Conservation (phyloP, 2,113 vertebrate species). For the Semicossyphus pulcher region DNA sequence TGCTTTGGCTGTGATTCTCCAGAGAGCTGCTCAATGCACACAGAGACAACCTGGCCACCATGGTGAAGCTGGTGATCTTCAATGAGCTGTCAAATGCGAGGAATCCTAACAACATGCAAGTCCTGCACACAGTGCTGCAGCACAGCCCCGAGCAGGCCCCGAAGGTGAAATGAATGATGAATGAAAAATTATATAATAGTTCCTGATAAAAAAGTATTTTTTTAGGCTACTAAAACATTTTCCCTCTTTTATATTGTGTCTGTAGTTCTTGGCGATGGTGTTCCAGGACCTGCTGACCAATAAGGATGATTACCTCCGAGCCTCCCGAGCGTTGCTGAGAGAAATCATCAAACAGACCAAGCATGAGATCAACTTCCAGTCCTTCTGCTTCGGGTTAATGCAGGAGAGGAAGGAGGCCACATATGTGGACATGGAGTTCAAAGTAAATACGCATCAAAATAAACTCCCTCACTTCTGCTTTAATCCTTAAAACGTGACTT, state of each 20-base stretch:
- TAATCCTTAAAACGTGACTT: not conserved
- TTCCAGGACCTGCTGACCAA: constrained; percentile 97
- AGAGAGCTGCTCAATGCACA: constrained; percentile 96
- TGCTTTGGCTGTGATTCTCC: constrained; percentile 9
- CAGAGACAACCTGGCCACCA: constrained; percentile 95
- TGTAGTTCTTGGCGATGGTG: constrained; percentile 96
- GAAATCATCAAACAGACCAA: constrained; percentile 99
- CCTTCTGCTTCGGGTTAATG: constrained; percentile 97
- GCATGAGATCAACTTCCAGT: constrained; percentile 98
- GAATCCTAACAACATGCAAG: constrained; percentile 99
- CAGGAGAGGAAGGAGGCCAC: constrained; percentile 94
- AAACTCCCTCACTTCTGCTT: not conserved
- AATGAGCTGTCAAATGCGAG: constrained; percentile 96
- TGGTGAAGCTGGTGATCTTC: constrained; percentile 97
- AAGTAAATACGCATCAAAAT: constrained; percentile 81
- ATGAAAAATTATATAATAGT: too few relatives aligned
- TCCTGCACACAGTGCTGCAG: constrained; percentile 93
- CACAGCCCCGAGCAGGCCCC: constrained; percentile 96
- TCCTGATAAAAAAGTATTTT: too few relatives aligned
- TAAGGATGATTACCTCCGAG: constrained; percentile 95
- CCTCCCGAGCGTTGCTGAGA: constrained; percentile 92
- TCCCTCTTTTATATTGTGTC: not conserved
- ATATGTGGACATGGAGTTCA: constrained; percentile 96
- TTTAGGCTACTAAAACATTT: too few relatives aligned
- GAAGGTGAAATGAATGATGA: constrained; percentile 86